Percentiles rank a stretch among this genome's conserved stretches.
These are phyloP conservation scores for Pocota personata DNA, from an alignment of 2,888 invertebrate species.

Conservation along the genomic window DNA sequence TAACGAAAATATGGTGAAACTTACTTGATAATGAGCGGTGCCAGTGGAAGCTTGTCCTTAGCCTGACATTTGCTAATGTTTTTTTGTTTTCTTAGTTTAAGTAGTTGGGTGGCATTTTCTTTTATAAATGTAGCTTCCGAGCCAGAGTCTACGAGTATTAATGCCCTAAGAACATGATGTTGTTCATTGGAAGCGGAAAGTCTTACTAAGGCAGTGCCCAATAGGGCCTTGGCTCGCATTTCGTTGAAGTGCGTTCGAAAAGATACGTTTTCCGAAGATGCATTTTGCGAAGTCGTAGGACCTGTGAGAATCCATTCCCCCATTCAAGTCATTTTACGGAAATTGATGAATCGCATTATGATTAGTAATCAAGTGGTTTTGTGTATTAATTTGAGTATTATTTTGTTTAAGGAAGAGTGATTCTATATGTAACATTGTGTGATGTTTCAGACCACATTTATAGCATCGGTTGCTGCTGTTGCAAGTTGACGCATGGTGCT, in stretches of 20 bases:
- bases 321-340: too few species aligned
- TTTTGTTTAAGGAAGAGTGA: not conserved
- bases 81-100: not conserved
- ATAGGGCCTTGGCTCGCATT: not conserved
- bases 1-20: not conserved
- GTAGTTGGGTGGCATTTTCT: not conserved
- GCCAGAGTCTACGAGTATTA: constrained; percentile 7
- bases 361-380: not conserved
- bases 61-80: not conserved
- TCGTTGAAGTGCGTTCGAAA: not conserved
- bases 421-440: not conserved
- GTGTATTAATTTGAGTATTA: not conserved
- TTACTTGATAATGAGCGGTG: not conserved
- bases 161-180: not conserved
- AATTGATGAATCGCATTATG: not conserved
- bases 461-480: not conserved
- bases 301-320: too few species aligned
- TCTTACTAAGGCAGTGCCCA: not conserved
- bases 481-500: not conserved
- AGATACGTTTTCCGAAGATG: not conserved
- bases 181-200: not conserved
- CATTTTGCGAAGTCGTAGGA: too few species aligned
- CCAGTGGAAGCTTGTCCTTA: not conserved
- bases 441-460: not conserved
- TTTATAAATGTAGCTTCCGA: constrained; percentile 1